These are phyloP conservation scores for Euborellia annulipes DNA, from an alignment of 1,140 invertebrate species.

Conservation along the genomic window DNA sequence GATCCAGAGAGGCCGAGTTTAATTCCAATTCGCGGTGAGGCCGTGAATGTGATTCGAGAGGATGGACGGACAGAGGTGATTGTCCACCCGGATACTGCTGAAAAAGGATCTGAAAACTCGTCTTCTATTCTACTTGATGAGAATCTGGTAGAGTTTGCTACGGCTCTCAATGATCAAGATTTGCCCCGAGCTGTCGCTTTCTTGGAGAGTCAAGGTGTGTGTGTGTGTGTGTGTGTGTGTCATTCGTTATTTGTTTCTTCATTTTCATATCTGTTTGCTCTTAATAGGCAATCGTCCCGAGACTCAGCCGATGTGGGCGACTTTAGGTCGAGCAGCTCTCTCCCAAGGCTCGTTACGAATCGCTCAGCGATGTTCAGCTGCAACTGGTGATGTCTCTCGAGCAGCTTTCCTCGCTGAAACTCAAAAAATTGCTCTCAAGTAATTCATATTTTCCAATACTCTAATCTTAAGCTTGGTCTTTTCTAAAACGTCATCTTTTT, in stretches of 20 bases:
- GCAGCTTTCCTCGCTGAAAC: slow-evolving; percentile 68
- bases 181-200: slow-evolving; percentile 77
- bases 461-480: too few species aligned
- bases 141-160: slow-evolving; percentile 87
- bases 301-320: slow-evolving; percentile 89
- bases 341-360: slow-evolving; percentile 48
- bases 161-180: slow-evolving; percentile 86
- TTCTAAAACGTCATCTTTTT: too few species aligned
- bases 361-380: slow-evolving; percentile 79
- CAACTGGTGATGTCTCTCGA: slow-evolving; percentile 79
- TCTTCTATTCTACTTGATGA: slow-evolving; percentile 45
- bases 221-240: too few species aligned
- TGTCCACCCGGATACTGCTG: background rate
- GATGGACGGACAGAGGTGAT: slow-evolving; percentile 44
- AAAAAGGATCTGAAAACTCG: too few species aligned
- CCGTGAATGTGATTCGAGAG: slow-evolving; percentile 61
- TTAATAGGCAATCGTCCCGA: slow-evolving; percentile 33
- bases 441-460: slow-evolving; percentile 22
- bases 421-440: slow-evolving; percentile 38
- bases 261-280: too few species aligned
- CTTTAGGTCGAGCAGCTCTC: slow-evolving; percentile 64
- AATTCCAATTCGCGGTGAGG: slow-evolving; percentile 66
- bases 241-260: too few species aligned
- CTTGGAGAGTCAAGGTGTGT: slow-evolving; percentile 66
- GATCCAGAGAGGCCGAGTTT: slow-evolving; percentile 59